Percentiles rank a stretch among this genome's conserved stretches.
phyloP scores from a whole-genome alignment of 2,888 invertebrate genomes.

The Mechanitis mazaeus region DNA sequence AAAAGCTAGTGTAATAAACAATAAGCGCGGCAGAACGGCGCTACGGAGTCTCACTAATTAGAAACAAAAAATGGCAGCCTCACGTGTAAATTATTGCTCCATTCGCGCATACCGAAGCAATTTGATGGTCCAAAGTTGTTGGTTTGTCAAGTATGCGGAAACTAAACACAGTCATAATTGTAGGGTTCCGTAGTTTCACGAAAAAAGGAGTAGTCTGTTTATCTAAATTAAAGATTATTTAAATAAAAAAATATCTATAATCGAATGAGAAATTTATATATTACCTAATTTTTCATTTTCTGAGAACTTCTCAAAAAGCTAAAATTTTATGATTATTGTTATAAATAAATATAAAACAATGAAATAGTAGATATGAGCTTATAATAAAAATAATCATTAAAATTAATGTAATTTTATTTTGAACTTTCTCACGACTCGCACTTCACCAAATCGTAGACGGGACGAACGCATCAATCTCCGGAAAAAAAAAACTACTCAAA shows the following conservation, averaged over 20 bases:
- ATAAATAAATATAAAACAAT: no score
- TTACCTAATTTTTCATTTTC: no score
- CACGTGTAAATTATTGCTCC: constrained; percentile 50
- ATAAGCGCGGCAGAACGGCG: constrained; percentile 6
- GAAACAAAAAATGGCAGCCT: constrained; percentile 33
- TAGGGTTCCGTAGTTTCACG: constrained; percentile 9
- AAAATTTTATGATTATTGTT: no score
- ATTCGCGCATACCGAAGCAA: constrained; percentile 52
- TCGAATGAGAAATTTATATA: no score
- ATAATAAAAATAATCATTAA: neutral
- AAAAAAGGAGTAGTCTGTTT: neutral
- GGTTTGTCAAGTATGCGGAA: constrained; percentile 63
- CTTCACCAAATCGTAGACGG: constrained; percentile 22
- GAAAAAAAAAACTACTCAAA: constrained; percentile 43
- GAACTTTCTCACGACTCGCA: constrained; percentile 17
- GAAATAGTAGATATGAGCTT: neutral
- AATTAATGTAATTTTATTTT: neutral
- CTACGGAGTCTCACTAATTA: constrained; percentile 21
- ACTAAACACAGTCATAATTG: constrained; percentile 26
- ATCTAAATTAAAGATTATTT: neutral
- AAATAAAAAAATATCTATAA: no score
- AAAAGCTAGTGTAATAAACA: constrained; percentile 2
- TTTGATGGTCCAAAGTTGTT: constrained; percentile 45
- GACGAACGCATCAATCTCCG: constrained; percentile 36
- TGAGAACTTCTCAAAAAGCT: no score